Base-by-base conservation (phyloP, 2,888 invertebrate species). In the Sesamia inferens region DNA sequence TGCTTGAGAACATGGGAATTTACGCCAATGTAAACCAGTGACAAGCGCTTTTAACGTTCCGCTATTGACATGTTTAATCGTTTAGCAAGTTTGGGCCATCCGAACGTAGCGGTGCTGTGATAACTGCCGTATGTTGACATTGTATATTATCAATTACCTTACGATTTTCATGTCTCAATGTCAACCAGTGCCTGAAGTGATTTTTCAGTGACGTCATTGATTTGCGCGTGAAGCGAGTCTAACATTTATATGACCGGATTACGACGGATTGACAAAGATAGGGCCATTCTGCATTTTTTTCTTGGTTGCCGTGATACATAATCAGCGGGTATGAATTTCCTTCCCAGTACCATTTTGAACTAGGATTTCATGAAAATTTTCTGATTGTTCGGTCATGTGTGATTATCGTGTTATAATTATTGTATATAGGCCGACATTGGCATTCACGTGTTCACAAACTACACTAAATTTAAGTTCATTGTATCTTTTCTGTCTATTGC, bases 101-200 rank as follows among this genome's bases (percentile, higher is more conserved):
- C 59, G 55, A 61, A 73, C 81, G 74, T 81, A 79, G 44, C 76
- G 81, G 68, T 44, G 62, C 72, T 44, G 71, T 68, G 84, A 79
- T 87, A 87, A 84, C 77, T 68, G 48, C 69, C 61, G 72, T 75
- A 59, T 88, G 83, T 89, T 89, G 89, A 87, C 88, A 81, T 82
- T 81, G 68, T 78, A 58, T 81, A 78, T 77, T 89, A 88, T 88
- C 88, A 89, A 88, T 87, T 90, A 88, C 81, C 81, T 85, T 79
- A 90, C 73, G 74, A 84, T 92, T 92, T 90, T 91, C 89, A 88
- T 84, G 90, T 91, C 89, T 93, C 92, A 93, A 93, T 92, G 93
- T 84, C 91, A 91, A 85, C 64, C n/a, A 31, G 80, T 71, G 61
- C 63, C 77, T 74, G 74, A 68, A 71, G 16, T 66, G 51, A 64